These are phyloP conservation scores for Ditylenchus weischeri DNA, from an alignment of 2,888 invertebrate species.

Conservation along the genomic window DNA sequence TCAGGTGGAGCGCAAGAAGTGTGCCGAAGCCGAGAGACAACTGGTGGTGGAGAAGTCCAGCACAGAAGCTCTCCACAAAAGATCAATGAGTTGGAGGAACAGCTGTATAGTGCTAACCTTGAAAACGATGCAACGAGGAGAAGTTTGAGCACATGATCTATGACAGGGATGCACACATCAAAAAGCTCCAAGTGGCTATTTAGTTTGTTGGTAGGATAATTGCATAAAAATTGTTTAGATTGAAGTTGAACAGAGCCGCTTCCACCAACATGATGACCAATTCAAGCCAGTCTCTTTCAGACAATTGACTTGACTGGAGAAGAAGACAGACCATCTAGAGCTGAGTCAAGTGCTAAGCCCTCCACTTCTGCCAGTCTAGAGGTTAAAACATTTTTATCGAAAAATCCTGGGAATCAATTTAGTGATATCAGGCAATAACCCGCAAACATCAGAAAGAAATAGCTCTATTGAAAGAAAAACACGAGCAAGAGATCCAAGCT, in stretches of 20 bases:
- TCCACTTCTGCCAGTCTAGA: neutral
- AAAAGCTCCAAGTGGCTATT: slow-evolving; percentile 37
- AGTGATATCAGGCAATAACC: no score
- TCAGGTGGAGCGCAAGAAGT: slow-evolving; percentile 45
- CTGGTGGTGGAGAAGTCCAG: slow-evolving; percentile 34
- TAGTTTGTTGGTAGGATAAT: neutral
- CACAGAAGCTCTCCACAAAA: slow-evolving; percentile 25
- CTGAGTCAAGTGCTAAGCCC: no score
- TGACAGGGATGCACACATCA: slow-evolving; percentile 46
- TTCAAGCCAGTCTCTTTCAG: slow-evolving; percentile 2
- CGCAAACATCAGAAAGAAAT: slow-evolving; percentile 31
- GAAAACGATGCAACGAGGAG: slow-evolving; percentile 44
- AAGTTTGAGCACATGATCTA: slow-evolving; percentile 41
- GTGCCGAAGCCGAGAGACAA: slow-evolving; percentile 44
- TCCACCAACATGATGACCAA: slow-evolving; percentile 5
- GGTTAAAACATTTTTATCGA: neutral
- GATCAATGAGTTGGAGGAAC: slow-evolving; percentile 36
- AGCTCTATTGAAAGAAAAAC: slow-evolving; percentile 41
- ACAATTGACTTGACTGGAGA: slow-evolving; percentile 11
- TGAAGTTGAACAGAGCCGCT: slow-evolving; percentile 12
- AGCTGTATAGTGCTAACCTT: slow-evolving; percentile 37
- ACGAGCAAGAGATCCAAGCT: slow-evolving; percentile 42
- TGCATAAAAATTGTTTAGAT: slow-evolving; percentile 1
- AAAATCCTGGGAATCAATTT: neutral
- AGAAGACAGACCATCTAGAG: neutral